Conservation (phyloP, 1,140 invertebrate species). For the Oryctes rhinoceros region DNA sequence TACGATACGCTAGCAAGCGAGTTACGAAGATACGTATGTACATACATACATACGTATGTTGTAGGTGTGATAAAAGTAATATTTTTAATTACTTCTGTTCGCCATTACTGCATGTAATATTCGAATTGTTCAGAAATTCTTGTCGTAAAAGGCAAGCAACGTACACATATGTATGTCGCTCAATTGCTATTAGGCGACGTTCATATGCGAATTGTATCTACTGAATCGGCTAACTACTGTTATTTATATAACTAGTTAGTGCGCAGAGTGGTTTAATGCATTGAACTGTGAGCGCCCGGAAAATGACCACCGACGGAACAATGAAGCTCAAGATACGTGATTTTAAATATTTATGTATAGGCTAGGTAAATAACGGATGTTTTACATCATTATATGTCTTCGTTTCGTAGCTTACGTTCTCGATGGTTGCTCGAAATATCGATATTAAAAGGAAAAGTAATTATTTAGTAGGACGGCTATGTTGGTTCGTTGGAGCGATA, state of each 20-base stretch:
- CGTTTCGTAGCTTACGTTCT: background rate
- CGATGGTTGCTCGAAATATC: background rate
- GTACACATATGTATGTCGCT: background rate
- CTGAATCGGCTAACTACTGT: conserved; percentile 29
- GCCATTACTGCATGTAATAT: background rate
- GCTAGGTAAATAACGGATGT: conserved; percentile 29
- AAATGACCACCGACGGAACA: conserved; percentile 14
- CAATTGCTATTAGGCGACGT: conserved; percentile 10
- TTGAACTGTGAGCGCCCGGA: conserved; percentile 25
- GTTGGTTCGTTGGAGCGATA: background rate
- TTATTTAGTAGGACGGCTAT: background rate
- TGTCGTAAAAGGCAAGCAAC: background rate
- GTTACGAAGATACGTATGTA: no score
- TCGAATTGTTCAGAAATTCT: conserved; percentile 5
- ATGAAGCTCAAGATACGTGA: conserved; percentile 33
- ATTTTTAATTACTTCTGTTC: background rate
- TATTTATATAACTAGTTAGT: conserved; percentile 33
- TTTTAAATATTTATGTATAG: conserved; percentile 13
- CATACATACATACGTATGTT: no score
- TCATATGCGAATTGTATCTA: conserved; percentile 18
- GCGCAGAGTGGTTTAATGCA: conserved; percentile 10
- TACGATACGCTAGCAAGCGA: no score
- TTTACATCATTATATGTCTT: background rate
- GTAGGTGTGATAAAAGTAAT: no score
- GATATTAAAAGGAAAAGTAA: background rate